Percentiles rank a stretch among this genome's conserved stretches.
Evolutionary conservation across 2,888 invertebrate genomes (phyloP).

Genomic region (Leptopilina myrica): DNA sequence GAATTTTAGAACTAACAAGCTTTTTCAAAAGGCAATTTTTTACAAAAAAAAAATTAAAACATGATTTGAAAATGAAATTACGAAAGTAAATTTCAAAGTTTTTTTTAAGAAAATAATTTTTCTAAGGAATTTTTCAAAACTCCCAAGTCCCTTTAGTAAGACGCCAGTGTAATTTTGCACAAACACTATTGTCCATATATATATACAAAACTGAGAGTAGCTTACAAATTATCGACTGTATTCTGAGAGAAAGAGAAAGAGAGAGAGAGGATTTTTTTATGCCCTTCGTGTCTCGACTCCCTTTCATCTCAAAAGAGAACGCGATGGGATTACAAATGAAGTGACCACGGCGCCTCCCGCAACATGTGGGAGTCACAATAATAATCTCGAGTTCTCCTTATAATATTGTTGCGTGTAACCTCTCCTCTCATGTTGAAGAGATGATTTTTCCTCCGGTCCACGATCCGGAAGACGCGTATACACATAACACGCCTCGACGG

Average conservation of each 20-base stretch:
- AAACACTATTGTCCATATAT: not conserved
- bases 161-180: slow-evolving; percentile 31
- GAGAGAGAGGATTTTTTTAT: slow-evolving; percentile 55
- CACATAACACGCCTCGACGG: slow-evolving; percentile 57
- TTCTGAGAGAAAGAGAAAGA: slow-evolving; percentile 6
- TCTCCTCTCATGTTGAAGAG: not conserved
- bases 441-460: slow-evolving; percentile 50
- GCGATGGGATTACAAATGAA: slow-evolving; percentile 65
- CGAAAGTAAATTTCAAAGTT: no score
- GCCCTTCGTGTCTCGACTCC: slow-evolving; percentile 66
- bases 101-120: no score
- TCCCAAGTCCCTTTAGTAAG: not conserved
- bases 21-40: no score
- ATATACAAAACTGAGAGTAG: slow-evolving; percentile 19
- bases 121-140: not conserved
- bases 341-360: slow-evolving; percentile 41
- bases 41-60: no score
- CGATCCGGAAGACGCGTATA: slow-evolving; percentile 54
- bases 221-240: slow-evolving; percentile 36
- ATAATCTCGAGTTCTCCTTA: slow-evolving; percentile 27
- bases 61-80: no score
- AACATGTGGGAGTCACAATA: slow-evolving; percentile 37
- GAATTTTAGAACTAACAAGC: no score
- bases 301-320: slow-evolving; percentile 67
- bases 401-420: slow-evolving; percentile 13